These are phyloP conservation scores for Frankliniella fusca DNA, from an alignment of 2,888 invertebrate species.

Conservation along the genomic window DNA sequence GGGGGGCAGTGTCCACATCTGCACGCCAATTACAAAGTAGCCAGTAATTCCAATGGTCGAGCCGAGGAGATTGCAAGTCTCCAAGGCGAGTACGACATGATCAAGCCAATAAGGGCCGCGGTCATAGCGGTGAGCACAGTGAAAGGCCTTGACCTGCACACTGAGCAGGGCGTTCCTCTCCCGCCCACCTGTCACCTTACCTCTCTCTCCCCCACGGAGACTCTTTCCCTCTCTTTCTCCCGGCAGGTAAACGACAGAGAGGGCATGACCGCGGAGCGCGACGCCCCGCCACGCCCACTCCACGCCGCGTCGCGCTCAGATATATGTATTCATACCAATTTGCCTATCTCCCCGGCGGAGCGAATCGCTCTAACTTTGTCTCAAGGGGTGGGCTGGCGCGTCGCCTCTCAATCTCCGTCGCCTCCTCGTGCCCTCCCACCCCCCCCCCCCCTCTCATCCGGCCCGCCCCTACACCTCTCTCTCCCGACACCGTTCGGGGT, in stretches of 20 bases:
- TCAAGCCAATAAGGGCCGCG: too few species aligned
- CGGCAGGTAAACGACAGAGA: neutral
- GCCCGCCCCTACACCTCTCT: neutral
- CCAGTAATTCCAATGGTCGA: too few species aligned
- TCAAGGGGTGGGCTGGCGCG: neutral
- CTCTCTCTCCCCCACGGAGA: neutral
- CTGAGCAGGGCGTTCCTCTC: too few species aligned
- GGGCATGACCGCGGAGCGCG: neutral
- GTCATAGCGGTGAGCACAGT: too few species aligned
- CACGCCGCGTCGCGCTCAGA: neutral
- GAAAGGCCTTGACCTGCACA: too few species aligned
- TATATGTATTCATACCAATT: slow-evolving; percentile 4
- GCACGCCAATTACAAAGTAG: too few species aligned
- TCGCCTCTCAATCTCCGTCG: neutral
- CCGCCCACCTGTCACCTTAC: neutral
- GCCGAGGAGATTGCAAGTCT: too few species aligned
- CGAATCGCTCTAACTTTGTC: slow-evolving; percentile 10
- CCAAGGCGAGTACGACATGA: too few species aligned
- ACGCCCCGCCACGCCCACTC: neutral
- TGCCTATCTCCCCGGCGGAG: neutral
- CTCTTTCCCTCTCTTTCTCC: neutral
- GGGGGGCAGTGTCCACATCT: neutral
- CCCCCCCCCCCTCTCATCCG: neutral
- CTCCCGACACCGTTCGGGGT: too few species aligned
- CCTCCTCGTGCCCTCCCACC: neutral